Base-by-base conservation (phyloP, 2,113 vertebrate species). In the Tenrec ecaudatus region DNA sequence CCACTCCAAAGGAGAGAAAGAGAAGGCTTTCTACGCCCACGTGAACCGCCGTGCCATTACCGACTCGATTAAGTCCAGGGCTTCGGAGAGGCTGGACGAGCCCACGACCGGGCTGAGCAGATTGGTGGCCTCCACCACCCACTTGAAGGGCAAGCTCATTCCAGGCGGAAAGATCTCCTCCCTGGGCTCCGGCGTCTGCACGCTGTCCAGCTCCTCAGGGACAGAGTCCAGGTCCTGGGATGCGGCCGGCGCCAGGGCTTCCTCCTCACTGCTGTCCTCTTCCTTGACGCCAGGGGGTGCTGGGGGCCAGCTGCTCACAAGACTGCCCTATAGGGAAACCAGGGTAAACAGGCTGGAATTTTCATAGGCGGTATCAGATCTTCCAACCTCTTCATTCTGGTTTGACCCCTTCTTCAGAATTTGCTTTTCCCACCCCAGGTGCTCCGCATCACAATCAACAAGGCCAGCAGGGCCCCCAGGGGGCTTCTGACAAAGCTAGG, bases 21-120 rank as follows among this genome's bases (percentile, higher is more conserved):
- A 47, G 5, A 47, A 47, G 43, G 10, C 43, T 47, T 47, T 47
- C 43, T 47, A 47, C 15, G n/a, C 71, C 58, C 47, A 62, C 6
- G 29, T 19, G 19, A 64, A 76, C 0, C 2, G 43, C 53, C 1
- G 2, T 17, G 88, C 89, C 31, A 43, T 98, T 98, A 99, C 99
- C 75, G 98, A 99, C 33, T 99, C 99, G 53, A 99, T 99, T 98
- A 99, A 97, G 83, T 99, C 99, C 97, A 99, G 97, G 94, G 99
- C 99, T 97, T 99, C 99, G 11, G 97, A 99, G 94, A 99, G 96
- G 0, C 96, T 98, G 1, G 99, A 98, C 2, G 99, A 98, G 3
- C 97, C 98, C 0, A 98, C 97, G 0, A 97, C 93, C 0, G 99
- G 99, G 31, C 98, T 99, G 53, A 99, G 97, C 92, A 98, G 99